Percentiles rank a stretch among this genome's conserved stretches.
Evolutionary conservation across 2,888 invertebrate species (phyloP).

Genomic region (Hesperia comma): DNA sequence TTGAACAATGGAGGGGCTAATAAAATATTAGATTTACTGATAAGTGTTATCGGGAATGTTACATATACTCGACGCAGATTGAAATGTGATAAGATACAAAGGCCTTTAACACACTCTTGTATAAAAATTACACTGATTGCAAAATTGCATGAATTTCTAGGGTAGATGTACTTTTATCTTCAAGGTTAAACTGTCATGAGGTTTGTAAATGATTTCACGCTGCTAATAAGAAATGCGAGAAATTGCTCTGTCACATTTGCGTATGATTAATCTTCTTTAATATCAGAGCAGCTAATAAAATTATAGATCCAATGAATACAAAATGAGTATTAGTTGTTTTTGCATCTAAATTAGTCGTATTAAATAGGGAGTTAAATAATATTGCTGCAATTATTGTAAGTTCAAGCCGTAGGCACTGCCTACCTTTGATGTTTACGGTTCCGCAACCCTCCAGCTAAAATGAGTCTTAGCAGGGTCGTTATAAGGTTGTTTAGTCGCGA

Average conservation of each 20-base stretch:
- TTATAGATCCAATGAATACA: not conserved
- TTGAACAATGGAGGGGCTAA: constrained; percentile 54
- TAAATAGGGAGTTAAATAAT: constrained; percentile 48
- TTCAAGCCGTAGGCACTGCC: constrained; percentile 69
- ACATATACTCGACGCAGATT: constrained; percentile 67
- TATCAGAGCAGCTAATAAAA: no score
- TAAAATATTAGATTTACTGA: constrained; percentile 71
- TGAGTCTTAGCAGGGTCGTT: constrained; percentile 71
- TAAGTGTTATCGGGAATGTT: constrained; percentile 67
- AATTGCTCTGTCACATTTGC: no score
- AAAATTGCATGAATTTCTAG: not conserved
- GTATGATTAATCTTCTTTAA: no score
- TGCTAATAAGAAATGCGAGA: no score
- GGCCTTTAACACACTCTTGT: constrained; percentile 69
- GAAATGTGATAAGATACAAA: constrained; percentile 69
- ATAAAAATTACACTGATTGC: constrained; percentile 3
- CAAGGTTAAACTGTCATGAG: no score
- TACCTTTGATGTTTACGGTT: constrained; percentile 64
- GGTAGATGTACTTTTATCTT: not conserved
- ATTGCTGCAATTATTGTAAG: constrained; percentile 63
- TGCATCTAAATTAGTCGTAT: constrained; percentile 42
- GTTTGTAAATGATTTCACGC: no score
- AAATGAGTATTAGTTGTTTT: not conserved
- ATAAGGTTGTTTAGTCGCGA: constrained; percentile 77
- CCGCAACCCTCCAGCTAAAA: constrained; percentile 74